A percentile compares a stretch with the other conserved stretches of the same genome.
Conservation (phyloP, 2,797 vertebrate genomes). For the Cygnus olor region DNA sequence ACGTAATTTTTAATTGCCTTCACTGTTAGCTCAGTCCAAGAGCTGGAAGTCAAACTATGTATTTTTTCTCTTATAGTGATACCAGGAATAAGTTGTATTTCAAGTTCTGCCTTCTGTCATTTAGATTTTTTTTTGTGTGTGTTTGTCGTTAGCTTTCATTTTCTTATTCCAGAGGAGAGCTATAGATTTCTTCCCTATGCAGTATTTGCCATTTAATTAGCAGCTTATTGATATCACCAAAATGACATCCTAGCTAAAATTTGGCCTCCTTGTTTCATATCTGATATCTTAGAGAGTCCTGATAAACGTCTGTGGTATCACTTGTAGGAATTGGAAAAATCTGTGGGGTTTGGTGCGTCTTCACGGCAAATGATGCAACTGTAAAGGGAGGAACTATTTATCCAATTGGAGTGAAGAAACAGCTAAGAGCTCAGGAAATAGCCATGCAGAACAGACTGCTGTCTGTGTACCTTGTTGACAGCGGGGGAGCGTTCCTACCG, state of each 20-base stretch:
- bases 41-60: not conserved
- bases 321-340: constrained; percentile 85
- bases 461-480: constrained; percentile 86
- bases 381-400: constrained; percentile 89
- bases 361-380: constrained; percentile 87
- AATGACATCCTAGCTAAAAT: not conserved
- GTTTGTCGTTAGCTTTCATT: not conserved
- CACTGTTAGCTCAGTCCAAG: not conserved
- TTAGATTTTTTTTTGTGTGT: not conserved
- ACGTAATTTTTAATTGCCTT: not conserved
- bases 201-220: not conserved
- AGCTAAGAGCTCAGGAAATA: constrained; percentile 85
- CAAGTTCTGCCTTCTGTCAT: not conserved
- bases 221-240: not conserved
- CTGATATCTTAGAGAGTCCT: not conserved
- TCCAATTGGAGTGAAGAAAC: constrained; percentile 89
- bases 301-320: not conserved
- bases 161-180: not conserved
- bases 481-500: constrained; percentile 87
- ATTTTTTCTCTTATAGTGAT: not conserved
- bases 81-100: not conserved
- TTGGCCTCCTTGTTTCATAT: not conserved
- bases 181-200: not conserved
- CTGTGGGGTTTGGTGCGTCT: constrained; percentile 86
- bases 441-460: constrained; percentile 87